A percentile compares a stretch with the other conserved stretches of the same genome.
Conservation (phyloP, 2,888 invertebrate genomes). For the Lasioglossum marginatum region DNA sequence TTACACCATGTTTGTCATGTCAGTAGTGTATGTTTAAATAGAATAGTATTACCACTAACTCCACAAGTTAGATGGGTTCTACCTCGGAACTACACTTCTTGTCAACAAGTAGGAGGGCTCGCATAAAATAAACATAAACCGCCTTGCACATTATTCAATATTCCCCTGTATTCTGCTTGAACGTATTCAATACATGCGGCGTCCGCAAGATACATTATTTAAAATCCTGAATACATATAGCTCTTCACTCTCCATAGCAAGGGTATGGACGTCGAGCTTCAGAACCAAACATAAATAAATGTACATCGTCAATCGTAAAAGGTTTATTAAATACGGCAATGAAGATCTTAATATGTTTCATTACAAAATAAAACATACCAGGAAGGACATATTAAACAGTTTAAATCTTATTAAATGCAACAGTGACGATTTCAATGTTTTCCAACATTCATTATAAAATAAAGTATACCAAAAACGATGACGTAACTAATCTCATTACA, state of each 20-base stretch:
- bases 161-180: background rate
- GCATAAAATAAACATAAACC: slow-evolving; percentile 1
- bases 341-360: background rate
- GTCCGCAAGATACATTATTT: background rate
- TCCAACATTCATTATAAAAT: no score
- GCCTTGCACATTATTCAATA: background rate
- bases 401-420: background rate
- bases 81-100: background rate
- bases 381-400: background rate
- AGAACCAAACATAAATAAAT: background rate
- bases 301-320: background rate
- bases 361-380: background rate
- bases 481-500: background rate
- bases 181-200: slow-evolving; percentile 1
- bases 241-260: background rate
- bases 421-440: no score
- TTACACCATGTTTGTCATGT: background rate
- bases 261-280: background rate
- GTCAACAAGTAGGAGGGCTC: background rate
- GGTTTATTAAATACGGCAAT: no score
- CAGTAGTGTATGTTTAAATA: background rate
- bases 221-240: background rate
- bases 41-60: background rate
- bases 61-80: background rate
- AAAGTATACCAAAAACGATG: background rate